Evolutionary conservation across 2,113 vertebrate genomes (phyloP).

Genomic region (Grus americana): DNA sequence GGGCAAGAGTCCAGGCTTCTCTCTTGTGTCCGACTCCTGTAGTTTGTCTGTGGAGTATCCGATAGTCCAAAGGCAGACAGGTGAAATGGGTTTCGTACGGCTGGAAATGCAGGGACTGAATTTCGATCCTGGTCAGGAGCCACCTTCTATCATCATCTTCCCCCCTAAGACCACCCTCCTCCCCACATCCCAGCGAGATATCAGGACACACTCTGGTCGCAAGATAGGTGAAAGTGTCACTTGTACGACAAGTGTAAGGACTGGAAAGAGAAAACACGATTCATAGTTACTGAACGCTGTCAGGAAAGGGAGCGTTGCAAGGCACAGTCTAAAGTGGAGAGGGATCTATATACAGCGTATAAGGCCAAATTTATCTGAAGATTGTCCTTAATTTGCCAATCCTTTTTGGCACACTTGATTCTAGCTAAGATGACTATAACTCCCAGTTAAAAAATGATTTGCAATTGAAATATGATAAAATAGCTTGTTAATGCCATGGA

Average conservation of each 20-base stretch:
- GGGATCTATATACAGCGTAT: neutral
- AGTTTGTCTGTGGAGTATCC: neutral
- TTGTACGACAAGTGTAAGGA: neutral
- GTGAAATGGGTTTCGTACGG: neutral
- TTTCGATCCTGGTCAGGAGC: neutral
- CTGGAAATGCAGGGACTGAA: neutral
- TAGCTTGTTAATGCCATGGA: conserved; percentile 55
- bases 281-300: neutral
- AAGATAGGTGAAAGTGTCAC: neutral
- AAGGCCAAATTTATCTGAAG: conserved; percentile 7
- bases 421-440: neutral
- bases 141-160: neutral
- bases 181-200: neutral
- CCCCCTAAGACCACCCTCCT: neutral
- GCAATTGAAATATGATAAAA: conserved; percentile 56
- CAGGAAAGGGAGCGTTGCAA: neutral
- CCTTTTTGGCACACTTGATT: neutral
- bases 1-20: neutral
- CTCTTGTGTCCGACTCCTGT: neutral
- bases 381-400: neutral
- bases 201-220: neutral
- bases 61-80: neutral
- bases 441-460: neutral
- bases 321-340: neutral
- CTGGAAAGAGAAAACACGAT: neutral